Evolutionary conservation across 2,113 vertebrate species (phyloP), one percentile per base, ranked within the genome.

Genomic region (Lophotis ruficrista): DNA sequence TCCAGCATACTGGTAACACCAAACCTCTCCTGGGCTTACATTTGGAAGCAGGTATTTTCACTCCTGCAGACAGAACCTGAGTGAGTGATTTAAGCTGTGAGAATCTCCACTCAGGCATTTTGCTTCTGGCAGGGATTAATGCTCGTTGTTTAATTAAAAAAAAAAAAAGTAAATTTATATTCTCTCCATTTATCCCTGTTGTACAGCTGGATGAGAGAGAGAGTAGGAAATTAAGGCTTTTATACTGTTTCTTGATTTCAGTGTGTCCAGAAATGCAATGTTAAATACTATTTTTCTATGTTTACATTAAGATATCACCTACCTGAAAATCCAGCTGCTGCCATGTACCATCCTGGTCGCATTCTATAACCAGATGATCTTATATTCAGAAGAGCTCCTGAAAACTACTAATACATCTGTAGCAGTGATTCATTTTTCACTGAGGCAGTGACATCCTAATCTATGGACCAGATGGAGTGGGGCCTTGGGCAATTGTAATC

Each of bases 401-500:
- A 77, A 95, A 96, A 84, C 22, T 80, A 58, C 65, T 60, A 73
- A 71, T 90, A 76, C 43, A 87, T 89, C 93, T 95, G 83, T 83
- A 95, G 78, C 83, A 92, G 58, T 88, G 92, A 90, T 85, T 94
- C 77, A 92, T 97, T 96, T 95, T 91, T 93, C 91, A 95, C 83
- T 10, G 72, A 96, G 77, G 93, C 89, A 81, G 89, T 95, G 96
- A 96, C 82, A 90, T 94, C 61, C 77, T 91, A 95, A 96, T 95
- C 96, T 91, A 92, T 86, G 83, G 88, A 77, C 91, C 96, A 96
- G 94, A 96, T 97, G 96, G 96, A 87, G 62, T 79, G 86, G 81
- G 50, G 88, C 96, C 96, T 87, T 93, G 86, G 89, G 94, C 96
- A 96, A 84, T 94, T 94, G 95, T 96, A 96, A 96, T 95, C 95